Evolutionary conservation across 92 coral and sea anemone genomes (phyloP).

Genomic region (Porites divaricata): DNA sequence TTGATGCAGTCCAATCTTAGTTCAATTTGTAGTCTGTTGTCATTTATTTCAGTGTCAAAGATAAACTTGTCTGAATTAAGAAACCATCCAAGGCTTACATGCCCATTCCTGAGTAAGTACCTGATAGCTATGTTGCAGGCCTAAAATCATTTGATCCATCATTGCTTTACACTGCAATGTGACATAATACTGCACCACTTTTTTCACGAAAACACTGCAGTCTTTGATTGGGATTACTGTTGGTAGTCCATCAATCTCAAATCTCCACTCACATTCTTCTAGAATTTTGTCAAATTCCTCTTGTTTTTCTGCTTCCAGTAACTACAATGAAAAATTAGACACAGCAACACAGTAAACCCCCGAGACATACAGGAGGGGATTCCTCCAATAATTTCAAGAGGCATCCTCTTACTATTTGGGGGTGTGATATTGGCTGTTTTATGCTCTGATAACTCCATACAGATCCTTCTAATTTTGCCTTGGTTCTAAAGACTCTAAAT

Average conservation of each 20-base stretch:
- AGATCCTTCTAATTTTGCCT: constrained; percentile 19
- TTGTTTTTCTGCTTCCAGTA: constrained; percentile 51
- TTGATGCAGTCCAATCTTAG: constrained; percentile 15
- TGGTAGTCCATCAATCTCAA: constrained; percentile 59
- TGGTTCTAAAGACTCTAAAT: constrained; percentile 25
- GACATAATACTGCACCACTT: constrained; percentile 55
- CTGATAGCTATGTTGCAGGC: constrained; percentile 41
- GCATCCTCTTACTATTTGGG: constrained; percentile 38
- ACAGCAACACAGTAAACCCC: constrained; percentile 19
- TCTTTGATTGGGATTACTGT: constrained; percentile 34
- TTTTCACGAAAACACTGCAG: constrained; percentile 43
- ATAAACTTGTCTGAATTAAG: constrained; percentile 16
- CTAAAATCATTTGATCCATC: constrained; percentile 49
- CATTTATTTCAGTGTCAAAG: constrained; percentile 8
- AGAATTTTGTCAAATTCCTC: constrained; percentile 35
- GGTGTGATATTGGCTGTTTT: constrained; percentile 31
- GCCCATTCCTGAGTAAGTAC: not conserved
- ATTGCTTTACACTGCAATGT: constrained; percentile 56
- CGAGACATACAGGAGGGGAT: constrained; percentile 19
- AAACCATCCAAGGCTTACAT: too few species aligned
- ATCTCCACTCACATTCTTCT: constrained; percentile 55
- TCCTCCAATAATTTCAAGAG: constrained; percentile 32
- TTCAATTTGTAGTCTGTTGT: constrained; percentile 16
- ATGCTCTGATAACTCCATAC: constrained; percentile 20
- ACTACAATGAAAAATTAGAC: constrained; percentile 36